Evolutionary conservation across 1,140 invertebrate genomes (phyloP).

Genomic region (Tribolium castaneum): DNA sequence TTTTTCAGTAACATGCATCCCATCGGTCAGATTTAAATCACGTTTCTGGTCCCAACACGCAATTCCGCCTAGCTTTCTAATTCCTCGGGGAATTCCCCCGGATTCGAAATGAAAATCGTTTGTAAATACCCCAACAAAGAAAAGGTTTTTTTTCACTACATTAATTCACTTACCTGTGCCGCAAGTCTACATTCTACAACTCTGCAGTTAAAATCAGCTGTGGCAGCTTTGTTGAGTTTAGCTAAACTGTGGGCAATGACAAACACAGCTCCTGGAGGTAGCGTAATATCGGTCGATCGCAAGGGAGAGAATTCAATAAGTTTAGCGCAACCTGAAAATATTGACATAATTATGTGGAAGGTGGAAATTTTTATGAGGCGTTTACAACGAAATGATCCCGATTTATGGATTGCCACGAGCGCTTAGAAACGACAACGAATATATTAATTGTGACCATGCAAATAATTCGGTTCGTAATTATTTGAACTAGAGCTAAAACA

Average conservation of each 20-base stretch:
- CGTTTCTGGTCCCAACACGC: constrained; percentile 13
- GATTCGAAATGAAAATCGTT: constrained; percentile 15
- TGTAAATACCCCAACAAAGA: not conserved
- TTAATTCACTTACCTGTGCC: constrained; percentile 73
- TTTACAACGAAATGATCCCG: not conserved
- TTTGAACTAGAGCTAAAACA: not conserved
- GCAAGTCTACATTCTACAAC: constrained; percentile 95
- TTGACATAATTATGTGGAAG: not conserved
- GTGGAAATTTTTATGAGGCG: not conserved
- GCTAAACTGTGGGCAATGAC: constrained; percentile 93
- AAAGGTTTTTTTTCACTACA: not conserved
- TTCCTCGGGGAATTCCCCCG: not conserved
- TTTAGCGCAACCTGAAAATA: constrained; percentile 78
- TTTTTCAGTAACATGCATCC: not conserved
- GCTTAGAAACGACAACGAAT: not conserved
- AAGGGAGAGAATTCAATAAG: constrained; percentile 96
- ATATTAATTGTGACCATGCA: no score
- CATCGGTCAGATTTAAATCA: constrained; percentile 23
- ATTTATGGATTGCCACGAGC: not conserved
- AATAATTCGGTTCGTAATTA: not conserved
- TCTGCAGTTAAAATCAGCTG: constrained; percentile 89
- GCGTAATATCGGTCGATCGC: constrained; percentile 76
- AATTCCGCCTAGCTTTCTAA: not conserved
- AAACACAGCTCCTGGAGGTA: constrained; percentile 88
- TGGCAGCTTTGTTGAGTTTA: constrained; percentile 94